These are phyloP conservation scores for Perca fluviatilis DNA, from an alignment of 2,113 vertebrate species.

Conservation along the genomic window DNA sequence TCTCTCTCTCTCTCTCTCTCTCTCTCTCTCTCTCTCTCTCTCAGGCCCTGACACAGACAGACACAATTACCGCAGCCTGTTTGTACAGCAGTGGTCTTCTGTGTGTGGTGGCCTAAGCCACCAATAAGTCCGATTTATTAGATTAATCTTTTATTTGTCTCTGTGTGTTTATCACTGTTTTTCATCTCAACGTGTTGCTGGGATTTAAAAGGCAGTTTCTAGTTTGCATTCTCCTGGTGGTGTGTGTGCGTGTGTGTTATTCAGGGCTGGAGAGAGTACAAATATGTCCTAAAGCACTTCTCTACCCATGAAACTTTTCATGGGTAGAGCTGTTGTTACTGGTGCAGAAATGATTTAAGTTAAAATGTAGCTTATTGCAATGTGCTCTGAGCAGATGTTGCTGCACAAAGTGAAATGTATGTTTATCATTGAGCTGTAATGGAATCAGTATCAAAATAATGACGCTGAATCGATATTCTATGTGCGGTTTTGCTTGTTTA, in stretches of 20 bases:
- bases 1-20: constrained; percentile 61
- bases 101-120: constrained; percentile 54
- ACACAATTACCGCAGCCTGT: constrained; percentile 72
- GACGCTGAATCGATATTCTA: no score
- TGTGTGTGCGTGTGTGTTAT: constrained; percentile 31
- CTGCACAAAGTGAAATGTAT: not conserved
- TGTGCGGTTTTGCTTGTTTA: no score
- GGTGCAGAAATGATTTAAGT: not conserved
- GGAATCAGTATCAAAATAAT: not conserved
- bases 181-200: constrained; percentile 71
- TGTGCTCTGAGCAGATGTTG: not conserved
- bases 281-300: not conserved
- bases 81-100: constrained; percentile 64
- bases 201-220: constrained; percentile 68
- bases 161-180: constrained; percentile 65
- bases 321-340: not conserved
- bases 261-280: constrained; percentile 12
- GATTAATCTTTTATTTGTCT: constrained; percentile 80
- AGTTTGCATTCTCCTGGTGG: constrained; percentile 41
- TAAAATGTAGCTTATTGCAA: not conserved
- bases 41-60: constrained; percentile 60
- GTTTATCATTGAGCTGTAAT: not conserved
- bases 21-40: constrained; percentile 58
- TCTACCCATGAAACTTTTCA: constrained; percentile 24
- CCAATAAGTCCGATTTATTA: constrained; percentile 67